Conservation (phyloP, 2,888 invertebrate genomes). For the Xanthia togata region DNA sequence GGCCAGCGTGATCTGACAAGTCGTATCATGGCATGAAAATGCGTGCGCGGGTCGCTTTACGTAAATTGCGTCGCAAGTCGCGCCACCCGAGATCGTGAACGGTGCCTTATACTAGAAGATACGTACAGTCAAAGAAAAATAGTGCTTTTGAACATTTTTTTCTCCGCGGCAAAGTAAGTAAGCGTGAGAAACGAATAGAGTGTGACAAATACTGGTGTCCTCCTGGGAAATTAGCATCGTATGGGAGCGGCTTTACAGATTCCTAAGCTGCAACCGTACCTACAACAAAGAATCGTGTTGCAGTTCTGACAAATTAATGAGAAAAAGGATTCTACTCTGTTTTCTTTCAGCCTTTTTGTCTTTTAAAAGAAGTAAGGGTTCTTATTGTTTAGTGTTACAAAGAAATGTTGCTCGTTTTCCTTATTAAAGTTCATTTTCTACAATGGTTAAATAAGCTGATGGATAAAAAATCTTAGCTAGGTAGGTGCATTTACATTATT, state of each 20-base stretch:
- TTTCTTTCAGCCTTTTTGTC: slow-evolving; percentile 31
- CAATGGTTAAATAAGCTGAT: neutral
- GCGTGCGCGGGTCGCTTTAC: too few species aligned
- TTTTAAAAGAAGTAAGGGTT: slow-evolving; percentile 15
- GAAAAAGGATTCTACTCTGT: slow-evolving; percentile 42
- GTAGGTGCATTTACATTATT: neutral
- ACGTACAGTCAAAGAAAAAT: slow-evolving; percentile 13
- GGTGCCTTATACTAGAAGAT: neutral
- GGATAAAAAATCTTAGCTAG: neutral
- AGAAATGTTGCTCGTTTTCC: slow-evolving; percentile 6
- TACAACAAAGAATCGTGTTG: slow-evolving; percentile 52
- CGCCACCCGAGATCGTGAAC: too few species aligned
- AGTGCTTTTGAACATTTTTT: slow-evolving; percentile 14
- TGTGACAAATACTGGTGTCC: slow-evolving; percentile 75
- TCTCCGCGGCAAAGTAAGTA: slow-evolving; percentile 47
- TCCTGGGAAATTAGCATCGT: slow-evolving; percentile 77
- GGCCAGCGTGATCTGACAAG: neutral
- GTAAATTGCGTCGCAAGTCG: neutral
- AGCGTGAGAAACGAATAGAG: slow-evolving; percentile 70
- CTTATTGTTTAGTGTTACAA: slow-evolving; percentile 2
- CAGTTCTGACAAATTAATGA: slow-evolving; percentile 65
- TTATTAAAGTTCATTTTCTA: slow-evolving; percentile 1
- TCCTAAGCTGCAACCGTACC: slow-evolving; percentile 60
- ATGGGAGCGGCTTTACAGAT: slow-evolving; percentile 65
- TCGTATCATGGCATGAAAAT: too few species aligned